Base-by-base conservation (phyloP, 2,888 invertebrate species). In the Embidobia sp. region DNA sequence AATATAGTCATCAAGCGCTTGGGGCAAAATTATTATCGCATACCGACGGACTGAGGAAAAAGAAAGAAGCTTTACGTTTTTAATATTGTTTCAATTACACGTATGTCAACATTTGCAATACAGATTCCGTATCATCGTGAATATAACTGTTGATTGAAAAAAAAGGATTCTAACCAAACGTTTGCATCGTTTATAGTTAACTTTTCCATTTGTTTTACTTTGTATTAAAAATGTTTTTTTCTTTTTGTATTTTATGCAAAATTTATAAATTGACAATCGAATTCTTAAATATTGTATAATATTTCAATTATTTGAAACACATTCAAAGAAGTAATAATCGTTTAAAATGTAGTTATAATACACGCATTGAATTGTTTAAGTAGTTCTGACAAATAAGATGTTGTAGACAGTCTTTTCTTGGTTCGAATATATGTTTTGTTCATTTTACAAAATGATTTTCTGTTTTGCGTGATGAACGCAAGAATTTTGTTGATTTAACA, bases 71-170 rank as follows among this genome's bases (percentile, higher is more conserved):
- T 59, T 49, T 42, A 22, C 13, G 51, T 42, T 59, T 70, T 59
- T 70, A 42, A 70, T 70, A 57, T 61, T 61, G 33, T 59, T 70
- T 59, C 69, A 70, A 70, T 61, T 59, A 70, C 59, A 70, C 69
- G 33, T 59, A 59, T 44, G 49, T 59, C 69, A 69, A 69, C 49
- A 51, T 51, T 49, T 51, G 27, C 59, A 44, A 10, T 42, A 18
- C 51, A 33, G 51, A 51, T 42, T 42, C 31, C 31, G 18, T 48
- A 48, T 49, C 49, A 59, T 42, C 51, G 26, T 42, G 11, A 44
- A 42, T 33, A 22, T 29, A 69, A 42, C 33, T 55, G 35, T 42
- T 55, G 55, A 67, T 59, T 69, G 67, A 40, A 57, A 69, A 59
- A 69, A 69, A 66, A 51, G 53, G 57, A 11, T n/a, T n/a, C n/a